These are phyloP conservation scores for Empis stercorea DNA, from an alignment of 2,888 invertebrate species.

Conservation along the genomic window DNA sequence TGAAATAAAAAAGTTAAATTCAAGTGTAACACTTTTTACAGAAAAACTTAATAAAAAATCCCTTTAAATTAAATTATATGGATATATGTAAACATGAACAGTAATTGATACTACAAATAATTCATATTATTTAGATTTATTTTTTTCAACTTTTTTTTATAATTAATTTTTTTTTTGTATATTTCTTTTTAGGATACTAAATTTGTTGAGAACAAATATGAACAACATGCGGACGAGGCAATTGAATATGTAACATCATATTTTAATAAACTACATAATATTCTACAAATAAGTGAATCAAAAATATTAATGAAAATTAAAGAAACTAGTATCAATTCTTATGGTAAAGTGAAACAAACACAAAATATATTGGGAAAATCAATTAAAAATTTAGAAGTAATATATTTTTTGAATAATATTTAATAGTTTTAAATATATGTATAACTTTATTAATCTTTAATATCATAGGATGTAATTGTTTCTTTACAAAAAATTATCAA, in stretches of 20 bases:
- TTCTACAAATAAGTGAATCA: constrained; percentile 26
- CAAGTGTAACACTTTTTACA: too few species aligned
- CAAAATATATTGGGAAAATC: constrained; percentile 1
- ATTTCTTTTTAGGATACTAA: constrained; percentile 21
- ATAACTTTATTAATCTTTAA: not conserved
- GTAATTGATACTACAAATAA: too few species aligned
- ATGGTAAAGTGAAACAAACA: not conserved
- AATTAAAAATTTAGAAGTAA: constrained; percentile 7
- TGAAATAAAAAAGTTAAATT: too few species aligned
- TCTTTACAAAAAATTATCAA: not conserved
- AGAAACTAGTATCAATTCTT: constrained; percentile 5
- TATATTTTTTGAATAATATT: not conserved
- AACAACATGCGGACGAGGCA: constrained; percentile 21
- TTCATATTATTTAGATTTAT: too few species aligned
- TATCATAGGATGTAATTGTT: not conserved
- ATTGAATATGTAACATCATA: constrained; percentile 21
- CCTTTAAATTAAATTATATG: too few species aligned
- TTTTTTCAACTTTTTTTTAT: not conserved
- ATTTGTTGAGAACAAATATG: constrained; percentile 20
- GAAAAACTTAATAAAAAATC: too few species aligned
- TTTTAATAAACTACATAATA: constrained; percentile 26
- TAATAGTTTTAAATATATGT: not conserved
- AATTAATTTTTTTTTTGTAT: not conserved
- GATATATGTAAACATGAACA: too few species aligned
- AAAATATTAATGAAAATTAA: constrained; percentile 20